A percentile compares a stretch with the other conserved stretches of the same genome.
Evolutionary conservation across 2,113 vertebrate species (phyloP).

Genomic region (Phaethon lepturus): DNA sequence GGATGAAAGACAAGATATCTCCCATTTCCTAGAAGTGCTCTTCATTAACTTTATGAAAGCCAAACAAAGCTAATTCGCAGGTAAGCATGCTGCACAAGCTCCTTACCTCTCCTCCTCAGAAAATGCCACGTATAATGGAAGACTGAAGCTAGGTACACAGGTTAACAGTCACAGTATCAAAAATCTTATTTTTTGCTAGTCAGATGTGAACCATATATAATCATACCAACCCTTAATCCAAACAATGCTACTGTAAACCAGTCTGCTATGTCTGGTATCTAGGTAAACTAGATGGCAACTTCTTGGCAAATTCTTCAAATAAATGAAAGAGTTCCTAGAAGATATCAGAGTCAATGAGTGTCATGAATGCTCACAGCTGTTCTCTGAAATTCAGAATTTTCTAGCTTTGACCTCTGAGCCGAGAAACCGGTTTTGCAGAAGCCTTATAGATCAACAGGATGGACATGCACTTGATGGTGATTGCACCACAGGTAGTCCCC

Average conservation of each 20-base stretch:
- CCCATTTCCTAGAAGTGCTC: conserved; percentile 7
- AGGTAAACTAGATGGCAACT: neutral
- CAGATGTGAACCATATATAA: neutral
- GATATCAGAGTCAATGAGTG: neutral
- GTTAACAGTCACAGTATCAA: neutral
- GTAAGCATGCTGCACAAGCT: neutral
- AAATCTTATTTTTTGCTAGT: neutral
- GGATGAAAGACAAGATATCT: neutral
- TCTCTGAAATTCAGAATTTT: neutral
- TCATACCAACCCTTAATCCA: neutral
- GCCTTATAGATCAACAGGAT: neutral
- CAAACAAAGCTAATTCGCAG: neutral
- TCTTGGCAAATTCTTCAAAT: neutral
- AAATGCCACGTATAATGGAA: neutral
- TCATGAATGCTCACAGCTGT: neutral
- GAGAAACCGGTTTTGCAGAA: neutral
- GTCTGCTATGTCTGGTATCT: neutral
- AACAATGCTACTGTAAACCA: conserved; percentile 1
- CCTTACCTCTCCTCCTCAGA: neutral
- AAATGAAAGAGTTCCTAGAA: neutral
- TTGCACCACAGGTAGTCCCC: neutral
- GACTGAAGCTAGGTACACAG: neutral
- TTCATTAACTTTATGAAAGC: conserved; percentile 51
- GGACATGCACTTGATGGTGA: neutral
- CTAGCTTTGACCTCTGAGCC: neutral